Conservation (phyloP, 2,888 invertebrate genomes). For the Sabellastarte sp. region DNA sequence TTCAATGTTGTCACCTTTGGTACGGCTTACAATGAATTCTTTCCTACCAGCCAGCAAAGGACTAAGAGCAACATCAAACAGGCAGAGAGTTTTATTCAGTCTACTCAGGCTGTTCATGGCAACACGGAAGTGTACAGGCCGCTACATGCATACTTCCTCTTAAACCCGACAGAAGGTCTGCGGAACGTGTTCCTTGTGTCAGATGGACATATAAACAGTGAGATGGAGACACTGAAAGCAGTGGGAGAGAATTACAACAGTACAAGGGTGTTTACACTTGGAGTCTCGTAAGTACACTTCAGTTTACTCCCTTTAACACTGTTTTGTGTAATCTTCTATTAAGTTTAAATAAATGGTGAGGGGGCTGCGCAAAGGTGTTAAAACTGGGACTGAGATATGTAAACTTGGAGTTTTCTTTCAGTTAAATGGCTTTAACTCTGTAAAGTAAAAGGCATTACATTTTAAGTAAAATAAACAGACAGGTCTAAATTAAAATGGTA, state of each 20-base stretch:
- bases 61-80: not conserved
- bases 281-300: slow-evolving; percentile 43
- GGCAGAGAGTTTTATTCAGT: not conserved
- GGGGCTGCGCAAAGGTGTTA: too few relatives aligned
- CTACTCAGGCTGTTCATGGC: not conserved
- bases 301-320: too few relatives aligned
- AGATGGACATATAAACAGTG: slow-evolving; percentile 52
- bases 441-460: too few relatives aligned
- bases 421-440: too few relatives aligned
- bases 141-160: slow-evolving; percentile 42
- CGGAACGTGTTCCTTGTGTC: slow-evolving; percentile 50
- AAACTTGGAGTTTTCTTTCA: too few relatives aligned
- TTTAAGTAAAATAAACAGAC: too few relatives aligned
- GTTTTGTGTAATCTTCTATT: too few relatives aligned
- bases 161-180: slow-evolving; percentile 32
- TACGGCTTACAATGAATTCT: not conserved
- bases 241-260: slow-evolving; percentile 33
- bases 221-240: slow-evolving; percentile 35
- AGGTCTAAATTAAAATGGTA: too few relatives aligned
- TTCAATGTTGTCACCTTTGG: slow-evolving; percentile 2
- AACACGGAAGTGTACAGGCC: slow-evolving; percentile 23
- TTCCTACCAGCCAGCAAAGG: not conserved
- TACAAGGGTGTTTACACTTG: slow-evolving; percentile 49
- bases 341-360: too few relatives aligned
- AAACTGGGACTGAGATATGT: too few relatives aligned